Conservation (phyloP, 2,113 vertebrate genomes). For the Tauraco erythrolophus region DNA sequence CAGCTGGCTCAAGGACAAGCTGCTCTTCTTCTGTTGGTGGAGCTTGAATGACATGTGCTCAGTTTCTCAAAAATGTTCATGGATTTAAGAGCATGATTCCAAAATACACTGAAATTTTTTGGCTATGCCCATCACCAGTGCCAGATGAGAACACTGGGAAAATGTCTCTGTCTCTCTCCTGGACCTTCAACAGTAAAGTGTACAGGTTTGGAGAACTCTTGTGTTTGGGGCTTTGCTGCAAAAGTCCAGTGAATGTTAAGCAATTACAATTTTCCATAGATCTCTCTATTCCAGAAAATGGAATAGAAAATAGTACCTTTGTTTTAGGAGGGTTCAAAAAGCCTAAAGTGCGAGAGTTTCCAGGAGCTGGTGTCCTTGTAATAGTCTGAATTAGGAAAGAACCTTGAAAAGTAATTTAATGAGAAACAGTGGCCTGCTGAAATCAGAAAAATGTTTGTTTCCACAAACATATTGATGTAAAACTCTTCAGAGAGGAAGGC, state of each 20-base stretch:
- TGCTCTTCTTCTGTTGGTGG: neutral
- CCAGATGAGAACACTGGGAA: neutral
- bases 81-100: neutral
- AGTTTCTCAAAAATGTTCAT: neutral
- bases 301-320: neutral
- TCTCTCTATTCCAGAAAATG: neutral
- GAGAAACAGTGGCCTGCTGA: neutral
- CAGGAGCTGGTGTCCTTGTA: neutral
- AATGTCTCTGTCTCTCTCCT: neutral
- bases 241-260: neutral
- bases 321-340: neutral
- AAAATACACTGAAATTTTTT: neutral
- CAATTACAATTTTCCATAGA: neutral
- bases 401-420: neutral
- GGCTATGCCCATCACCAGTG: neutral
- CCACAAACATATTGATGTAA: neutral
- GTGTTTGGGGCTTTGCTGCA: neutral
- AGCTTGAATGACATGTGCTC: neutral
- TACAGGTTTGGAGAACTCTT: neutral
- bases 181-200: accelerated
- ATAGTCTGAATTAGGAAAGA: neutral
- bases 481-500: neutral
- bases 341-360: neutral
- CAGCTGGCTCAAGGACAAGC: neutral
- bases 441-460: neutral